Percentiles rank a stretch among this genome's conserved stretches.
Evolutionary conservation across 2,888 invertebrate species (phyloP).

Genomic region (Euzetes globulus): DNA sequence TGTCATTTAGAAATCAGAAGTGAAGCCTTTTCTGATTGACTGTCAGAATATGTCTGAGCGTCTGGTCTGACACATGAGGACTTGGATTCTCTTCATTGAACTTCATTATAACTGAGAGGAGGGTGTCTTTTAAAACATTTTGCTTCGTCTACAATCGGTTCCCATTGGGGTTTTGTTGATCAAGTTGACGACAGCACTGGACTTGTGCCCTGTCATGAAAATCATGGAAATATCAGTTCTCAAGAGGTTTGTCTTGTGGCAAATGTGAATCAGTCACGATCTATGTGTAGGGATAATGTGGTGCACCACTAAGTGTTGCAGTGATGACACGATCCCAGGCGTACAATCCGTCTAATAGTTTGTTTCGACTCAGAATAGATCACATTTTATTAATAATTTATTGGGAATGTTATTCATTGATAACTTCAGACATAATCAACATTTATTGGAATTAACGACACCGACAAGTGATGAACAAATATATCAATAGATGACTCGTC

Average conservation of each 20-base stretch:
- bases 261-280: constrained; percentile 23
- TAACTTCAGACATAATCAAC: constrained; percentile 18
- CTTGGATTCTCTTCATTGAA: neutral
- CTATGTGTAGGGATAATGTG: neutral
- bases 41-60: constrained; percentile 26
- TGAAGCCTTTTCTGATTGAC: neutral
- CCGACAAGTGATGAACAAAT: constrained; percentile 28
- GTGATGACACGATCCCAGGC: constrained; percentile 24
- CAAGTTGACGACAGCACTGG: constrained; percentile 17
- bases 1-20: neutral
- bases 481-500: constrained; percentile 4
- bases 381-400: constrained; percentile 25
- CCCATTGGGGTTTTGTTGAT: constrained; percentile 6
- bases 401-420: constrained; percentile 25
- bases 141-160: neutral
- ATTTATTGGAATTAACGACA: constrained; percentile 25
- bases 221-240: constrained; percentile 21
- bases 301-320: constrained; percentile 5
- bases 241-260: constrained; percentile 20
- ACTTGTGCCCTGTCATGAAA: constrained; percentile 27
- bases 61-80: constrained; percentile 7
- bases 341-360: constrained; percentile 21
- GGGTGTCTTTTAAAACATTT: neutral
- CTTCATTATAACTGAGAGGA: neutral
- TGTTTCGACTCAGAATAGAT: neutral